Evolutionary conservation across 1,140 invertebrate species (phyloP).

Genomic region (Lysiphlebus fabarum): DNA sequence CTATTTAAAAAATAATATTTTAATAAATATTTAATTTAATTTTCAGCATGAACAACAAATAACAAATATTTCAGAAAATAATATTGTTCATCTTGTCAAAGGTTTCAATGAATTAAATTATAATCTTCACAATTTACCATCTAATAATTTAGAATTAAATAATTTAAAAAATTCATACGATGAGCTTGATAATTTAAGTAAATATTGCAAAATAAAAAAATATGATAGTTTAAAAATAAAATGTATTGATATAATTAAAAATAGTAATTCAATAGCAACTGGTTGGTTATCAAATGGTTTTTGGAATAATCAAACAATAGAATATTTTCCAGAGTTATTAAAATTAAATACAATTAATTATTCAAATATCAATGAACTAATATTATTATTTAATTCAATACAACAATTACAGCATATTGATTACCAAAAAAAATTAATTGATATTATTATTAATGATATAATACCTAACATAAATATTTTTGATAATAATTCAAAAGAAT

Average conservation of each 20-base stretch:
- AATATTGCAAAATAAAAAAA: slow-evolving; percentile 20
- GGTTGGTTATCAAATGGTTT: slow-evolving; percentile 42
- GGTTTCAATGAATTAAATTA: slow-evolving; percentile 25
- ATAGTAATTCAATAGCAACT: neutral
- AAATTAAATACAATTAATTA: slow-evolving; percentile 34
- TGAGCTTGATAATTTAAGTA: slow-evolving; percentile 25
- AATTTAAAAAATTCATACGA: slow-evolving; percentile 12
- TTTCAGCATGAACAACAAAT: slow-evolving; percentile 22
- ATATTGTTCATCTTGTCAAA: slow-evolving; percentile 7
- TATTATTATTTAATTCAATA: slow-evolving; percentile 32
- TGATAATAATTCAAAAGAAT: slow-evolving; percentile 30
- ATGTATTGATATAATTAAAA: neutral
- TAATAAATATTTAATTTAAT: slow-evolving; percentile 11
- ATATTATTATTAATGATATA: slow-evolving; percentile 32
- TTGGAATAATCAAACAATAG: slow-evolving; percentile 37
- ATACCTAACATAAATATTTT: slow-evolving; percentile 29
- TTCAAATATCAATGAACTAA: slow-evolving; percentile 32
- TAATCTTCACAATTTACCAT: slow-evolving; percentile 12
- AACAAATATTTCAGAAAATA: slow-evolving; percentile 7
- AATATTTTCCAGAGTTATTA: slow-evolving; percentile 35
- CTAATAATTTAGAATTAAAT: neutral
- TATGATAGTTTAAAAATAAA: slow-evolving; percentile 19
- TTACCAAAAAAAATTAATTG: slow-evolving; percentile 37
- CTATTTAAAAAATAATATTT: neutral
- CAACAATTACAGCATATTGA: slow-evolving; percentile 39